Evolutionary conservation across 2,797 vertebrate genomes (phyloP).

Genomic region (Paedocypris micromegethes): DNA sequence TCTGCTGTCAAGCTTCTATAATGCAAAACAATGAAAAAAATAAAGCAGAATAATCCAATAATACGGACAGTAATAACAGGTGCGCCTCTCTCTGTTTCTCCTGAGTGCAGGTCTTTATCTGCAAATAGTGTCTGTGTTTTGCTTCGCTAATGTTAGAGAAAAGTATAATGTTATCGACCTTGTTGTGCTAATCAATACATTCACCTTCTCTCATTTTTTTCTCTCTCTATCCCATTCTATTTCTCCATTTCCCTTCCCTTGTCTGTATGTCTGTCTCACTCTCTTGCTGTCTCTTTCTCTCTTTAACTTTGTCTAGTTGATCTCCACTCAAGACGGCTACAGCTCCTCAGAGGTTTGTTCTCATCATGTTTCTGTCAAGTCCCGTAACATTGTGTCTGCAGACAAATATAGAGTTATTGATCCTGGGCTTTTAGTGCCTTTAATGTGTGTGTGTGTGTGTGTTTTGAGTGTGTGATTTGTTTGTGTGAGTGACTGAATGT

Average conservation of each 20-base stretch:
- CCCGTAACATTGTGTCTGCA: conserved; percentile 28
- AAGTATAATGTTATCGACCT: conserved; percentile 60
- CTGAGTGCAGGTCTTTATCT: conserved; percentile 60
- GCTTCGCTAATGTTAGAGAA: conserved; percentile 61
- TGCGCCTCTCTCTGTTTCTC: conserved; percentile 39
- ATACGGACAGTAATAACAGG: no score
- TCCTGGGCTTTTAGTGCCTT: conserved; percentile 5
- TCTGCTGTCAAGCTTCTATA: no score
- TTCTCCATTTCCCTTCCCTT: no score
- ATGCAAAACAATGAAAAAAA: no score
- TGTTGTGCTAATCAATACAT: conserved; percentile 71
- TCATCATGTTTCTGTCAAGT: conserved; percentile 46
- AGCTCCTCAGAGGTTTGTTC: conserved; percentile 91
- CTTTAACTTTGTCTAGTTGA: conserved; percentile 84
- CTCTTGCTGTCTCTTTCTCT: conserved; percentile 51
- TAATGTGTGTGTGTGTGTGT: background rate
- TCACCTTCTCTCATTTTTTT: conserved; percentile 64
- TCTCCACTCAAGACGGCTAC: conserved; percentile 92
- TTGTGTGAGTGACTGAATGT: conserved; percentile 8
- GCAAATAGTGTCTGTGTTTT: conserved; percentile 55
- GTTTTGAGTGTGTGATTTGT: background rate
- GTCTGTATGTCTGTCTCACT: no score
- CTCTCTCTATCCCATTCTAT: background rate
- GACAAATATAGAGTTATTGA: conserved; percentile 15
- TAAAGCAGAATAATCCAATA: no score